Evolutionary conservation across 2,888 invertebrate genomes (phyloP).

Genomic region (Drosophila emarginata): DNA sequence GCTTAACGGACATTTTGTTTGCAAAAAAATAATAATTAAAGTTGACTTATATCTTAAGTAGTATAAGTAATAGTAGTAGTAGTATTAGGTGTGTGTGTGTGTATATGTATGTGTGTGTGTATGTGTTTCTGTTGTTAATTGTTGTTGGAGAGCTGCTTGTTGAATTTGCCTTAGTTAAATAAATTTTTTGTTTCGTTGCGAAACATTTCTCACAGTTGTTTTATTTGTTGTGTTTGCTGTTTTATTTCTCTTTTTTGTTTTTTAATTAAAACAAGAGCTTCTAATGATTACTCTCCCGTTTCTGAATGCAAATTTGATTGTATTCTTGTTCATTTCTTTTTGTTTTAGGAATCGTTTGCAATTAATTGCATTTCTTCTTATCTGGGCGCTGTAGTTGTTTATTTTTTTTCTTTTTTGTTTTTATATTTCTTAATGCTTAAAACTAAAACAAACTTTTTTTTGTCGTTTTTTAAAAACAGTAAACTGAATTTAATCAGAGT

Average conservation of each 20-base stretch:
- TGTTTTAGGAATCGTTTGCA: slow-evolving; percentile 59
- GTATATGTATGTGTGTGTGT: slow-evolving; percentile 20
- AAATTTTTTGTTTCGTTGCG: slow-evolving; percentile 72
- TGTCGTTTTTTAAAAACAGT: slow-evolving; percentile 13
- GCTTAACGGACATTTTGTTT: slow-evolving; percentile 50
- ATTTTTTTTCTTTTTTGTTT: slow-evolving; percentile 3
- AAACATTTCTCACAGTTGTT: slow-evolving; percentile 76
- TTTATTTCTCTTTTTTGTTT: slow-evolving; percentile 66
- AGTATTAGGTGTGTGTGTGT: slow-evolving; percentile 10
- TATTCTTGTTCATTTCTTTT: slow-evolving; percentile 16
- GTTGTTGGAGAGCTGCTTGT: slow-evolving; percentile 47
- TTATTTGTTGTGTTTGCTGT: slow-evolving; percentile 32
- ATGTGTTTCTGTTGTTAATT: slow-evolving; percentile 16
- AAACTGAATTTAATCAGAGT: neutral
- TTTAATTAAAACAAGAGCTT: slow-evolving; percentile 46
- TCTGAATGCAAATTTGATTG: slow-evolving; percentile 47
- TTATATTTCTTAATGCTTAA: slow-evolving; percentile 35
- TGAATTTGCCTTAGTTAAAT: slow-evolving; percentile 41
- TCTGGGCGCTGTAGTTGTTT: slow-evolving; percentile 47
- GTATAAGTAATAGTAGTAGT: slow-evolving; percentile 29
- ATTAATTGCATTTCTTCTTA: slow-evolving; percentile 55
- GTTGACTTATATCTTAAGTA: slow-evolving; percentile 46
- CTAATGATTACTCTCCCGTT: slow-evolving; percentile 30
- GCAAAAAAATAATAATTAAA: slow-evolving; percentile 38
- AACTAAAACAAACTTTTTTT: slow-evolving; percentile 13